Evolutionary conservation across 2,888 invertebrate species (phyloP).

Genomic region (Volucella inflata): DNA sequence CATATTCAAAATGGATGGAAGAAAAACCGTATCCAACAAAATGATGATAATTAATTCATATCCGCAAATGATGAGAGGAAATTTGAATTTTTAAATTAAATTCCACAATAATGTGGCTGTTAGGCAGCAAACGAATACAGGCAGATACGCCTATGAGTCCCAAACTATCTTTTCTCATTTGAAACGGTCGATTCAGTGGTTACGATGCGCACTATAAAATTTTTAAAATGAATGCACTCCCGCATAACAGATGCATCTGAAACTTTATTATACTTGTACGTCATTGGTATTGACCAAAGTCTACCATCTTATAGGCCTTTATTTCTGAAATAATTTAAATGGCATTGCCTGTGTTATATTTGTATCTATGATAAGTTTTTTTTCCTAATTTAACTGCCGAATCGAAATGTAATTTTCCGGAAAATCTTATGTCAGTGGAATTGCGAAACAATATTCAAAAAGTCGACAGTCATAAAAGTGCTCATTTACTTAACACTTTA

Average conservation of each 20-base stretch:
- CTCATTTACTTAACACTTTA: background rate
- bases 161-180: slow-evolving; percentile 29
- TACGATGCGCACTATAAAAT: slow-evolving; percentile 55
- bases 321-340: background rate
- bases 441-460: slow-evolving; percentile 33
- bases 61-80: slow-evolving; percentile 40
- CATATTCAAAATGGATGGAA: background rate
- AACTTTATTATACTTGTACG: slow-evolving; percentile 11
- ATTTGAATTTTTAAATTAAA: slow-evolving; percentile 45
- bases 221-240: slow-evolving; percentile 29
- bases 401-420: slow-evolving; percentile 28
- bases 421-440: background rate
- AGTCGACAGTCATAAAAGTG: slow-evolving; percentile 6
- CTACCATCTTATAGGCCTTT: background rate
- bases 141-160: background rate
- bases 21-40: too few relatives aligned
- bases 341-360: background rate
- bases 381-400: slow-evolving; percentile 5
- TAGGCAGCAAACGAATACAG: background rate
- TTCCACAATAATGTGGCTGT: slow-evolving; percentile 37
- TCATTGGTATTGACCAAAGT: background rate
- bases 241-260: slow-evolving; percentile 34
- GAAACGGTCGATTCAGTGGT: slow-evolving; percentile 33
- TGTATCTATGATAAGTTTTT: background rate
- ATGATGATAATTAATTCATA: slow-evolving; percentile 50